Base-by-base conservation (phyloP, 2,797 vertebrate genomes). In the Sciurus carolinensis region DNA sequence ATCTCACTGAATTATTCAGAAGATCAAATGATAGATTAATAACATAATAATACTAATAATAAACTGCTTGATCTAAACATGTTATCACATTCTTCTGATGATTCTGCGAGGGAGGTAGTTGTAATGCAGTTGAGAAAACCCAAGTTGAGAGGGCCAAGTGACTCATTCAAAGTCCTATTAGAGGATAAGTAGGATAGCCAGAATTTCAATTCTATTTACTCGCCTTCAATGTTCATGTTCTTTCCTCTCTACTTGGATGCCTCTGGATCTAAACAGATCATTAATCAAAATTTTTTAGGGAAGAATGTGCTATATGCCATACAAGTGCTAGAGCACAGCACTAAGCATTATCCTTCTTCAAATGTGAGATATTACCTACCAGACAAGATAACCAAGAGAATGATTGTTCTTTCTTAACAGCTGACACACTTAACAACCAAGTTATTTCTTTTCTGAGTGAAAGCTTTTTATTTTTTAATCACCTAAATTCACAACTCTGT, bases 391-490 rank as follows among this genome's bases (percentile, higher is more conserved):
- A 82, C 24, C 44, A 64, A 47, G n/a, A 91, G 94, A 94, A 69
- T 75, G 95, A 89, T 91, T 89, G 71, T 95, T 89, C 30, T 87
- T 26, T 96, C 80, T 93, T 69, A 77, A 72, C n/a, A 79, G 50
- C 57, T 52, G 71, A 54, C 57, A 64, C 50, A 71, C 33, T 71
- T 90, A 90, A 59, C 67, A 92, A 57, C 47, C 9, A 95, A 95
- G 76, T 50, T 84, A 30, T 54, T 95, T 89, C 26, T 64, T 75
- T 75, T 94, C 57, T 75, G 69, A 93, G 62, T 89, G 22, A 96
- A 91, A 96, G 30, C 67, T 52, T 95, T 86, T 87, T 76, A 76
- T 69, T 90, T 96, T 93, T 92, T 73, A 88, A 79, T 92, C 91
- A 91, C 91, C 72, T 88, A 6, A 54, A 54, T 94, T 92, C 76